These are phyloP conservation scores for Sinocyclocheilus rhinocerous DNA, from an alignment of 2,113 vertebrate species.

Conservation along the genomic window DNA sequence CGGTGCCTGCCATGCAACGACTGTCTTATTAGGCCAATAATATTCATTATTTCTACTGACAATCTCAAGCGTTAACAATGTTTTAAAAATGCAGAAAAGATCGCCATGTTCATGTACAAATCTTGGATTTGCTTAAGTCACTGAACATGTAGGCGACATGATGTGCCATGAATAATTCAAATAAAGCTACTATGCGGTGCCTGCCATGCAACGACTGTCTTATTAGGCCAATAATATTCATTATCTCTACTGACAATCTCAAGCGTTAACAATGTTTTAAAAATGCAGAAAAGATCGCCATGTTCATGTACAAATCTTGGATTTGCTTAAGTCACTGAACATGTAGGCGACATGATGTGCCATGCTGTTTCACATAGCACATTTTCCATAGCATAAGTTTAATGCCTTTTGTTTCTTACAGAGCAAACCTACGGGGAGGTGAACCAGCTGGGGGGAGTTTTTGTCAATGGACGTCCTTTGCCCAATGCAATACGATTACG, in stretches of 20 bases:
- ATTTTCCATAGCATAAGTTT: not conserved
- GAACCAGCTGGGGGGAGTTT: conserved; percentile 96
- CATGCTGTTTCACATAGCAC: not conserved
- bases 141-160: not conserved
- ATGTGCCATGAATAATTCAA: conserved; percentile 1
- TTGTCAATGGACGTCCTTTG: conserved; percentile 94
- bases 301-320: not conserved
- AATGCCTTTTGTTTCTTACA: conserved; percentile 63
- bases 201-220: not conserved
- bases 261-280: not conserved
- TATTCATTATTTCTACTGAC: not conserved
- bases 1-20: not conserved
- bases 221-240: not conserved
- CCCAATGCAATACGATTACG: conserved; percentile 94
- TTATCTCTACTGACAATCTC: not conserved
- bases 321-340: not conserved
- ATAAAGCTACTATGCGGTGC: not conserved
- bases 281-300: not conserved
- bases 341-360: not conserved
- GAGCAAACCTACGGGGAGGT: conserved; percentile 99
- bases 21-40: not conserved
- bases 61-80: not conserved
- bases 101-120: not conserved
- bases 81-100: not conserved
- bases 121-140: not conserved